Conservation (phyloP, 2,797 vertebrate genomes). For the Peromyscus aztecus region DNA sequence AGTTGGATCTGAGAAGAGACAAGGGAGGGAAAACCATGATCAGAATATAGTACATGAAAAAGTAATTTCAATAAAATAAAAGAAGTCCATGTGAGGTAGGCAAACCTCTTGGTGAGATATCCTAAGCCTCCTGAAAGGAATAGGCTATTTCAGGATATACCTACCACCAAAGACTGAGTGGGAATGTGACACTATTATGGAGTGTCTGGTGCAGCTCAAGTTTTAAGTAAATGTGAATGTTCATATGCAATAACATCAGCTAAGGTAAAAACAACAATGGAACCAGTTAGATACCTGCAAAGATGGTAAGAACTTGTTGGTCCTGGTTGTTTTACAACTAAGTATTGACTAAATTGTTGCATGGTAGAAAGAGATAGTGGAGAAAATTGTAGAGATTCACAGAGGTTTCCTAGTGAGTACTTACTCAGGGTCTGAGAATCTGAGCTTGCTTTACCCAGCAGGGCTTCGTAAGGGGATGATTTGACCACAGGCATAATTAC, state of each 20-base stretch:
- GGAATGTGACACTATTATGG: rapidly evolving
- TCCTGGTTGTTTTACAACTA: background rate
- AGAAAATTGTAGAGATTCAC: background rate
- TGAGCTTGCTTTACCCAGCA: no score
- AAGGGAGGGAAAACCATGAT: background rate
- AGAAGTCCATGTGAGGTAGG: background rate
- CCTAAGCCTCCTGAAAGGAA: background rate
- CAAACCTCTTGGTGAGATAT: background rate
- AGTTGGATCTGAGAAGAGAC: no score
- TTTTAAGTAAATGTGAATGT: background rate
- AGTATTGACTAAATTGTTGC: background rate
- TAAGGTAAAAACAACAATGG: background rate
- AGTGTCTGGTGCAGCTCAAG: background rate
- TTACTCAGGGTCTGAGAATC: no score
- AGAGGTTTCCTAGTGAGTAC: no score
- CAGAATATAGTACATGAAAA: background rate
- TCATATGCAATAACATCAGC: background rate
- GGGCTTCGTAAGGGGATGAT: no score
- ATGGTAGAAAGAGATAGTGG: background rate
- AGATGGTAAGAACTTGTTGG: background rate
- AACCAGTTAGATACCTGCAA: background rate
- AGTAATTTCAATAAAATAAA: background rate
- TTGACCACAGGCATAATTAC: no score
- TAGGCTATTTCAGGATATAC: background rate
- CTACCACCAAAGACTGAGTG: rapidly evolving